Conservation (phyloP, 1,140 invertebrate species). For the Meloidogyne hapla region DNA sequence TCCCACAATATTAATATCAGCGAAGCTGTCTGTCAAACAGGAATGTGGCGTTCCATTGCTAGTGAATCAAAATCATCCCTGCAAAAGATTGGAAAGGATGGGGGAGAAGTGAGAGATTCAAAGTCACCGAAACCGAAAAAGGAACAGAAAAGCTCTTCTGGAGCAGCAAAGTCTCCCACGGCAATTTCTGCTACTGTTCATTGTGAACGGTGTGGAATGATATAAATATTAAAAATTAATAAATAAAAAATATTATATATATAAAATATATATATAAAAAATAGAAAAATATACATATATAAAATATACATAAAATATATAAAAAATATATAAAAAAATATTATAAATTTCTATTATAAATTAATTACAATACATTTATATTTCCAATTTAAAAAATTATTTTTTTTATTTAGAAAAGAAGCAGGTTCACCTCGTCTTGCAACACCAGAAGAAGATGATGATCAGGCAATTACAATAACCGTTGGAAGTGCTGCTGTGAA, state of each 20-base stretch:
- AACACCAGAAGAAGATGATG: slow-evolving; percentile 62
- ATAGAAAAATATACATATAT: no score
- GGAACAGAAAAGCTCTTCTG: background rate
- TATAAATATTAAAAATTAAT: background rate
- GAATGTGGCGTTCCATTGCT: slow-evolving; percentile 90
- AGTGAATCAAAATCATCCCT: slow-evolving; percentile 65
- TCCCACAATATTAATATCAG: slow-evolving; percentile 77
- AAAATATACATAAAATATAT: no score
- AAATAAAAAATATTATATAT: slow-evolving; percentile 5
- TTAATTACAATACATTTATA: no score
- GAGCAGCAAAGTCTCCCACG: no score
- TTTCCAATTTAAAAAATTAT: background rate
- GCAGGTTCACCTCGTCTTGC: slow-evolving; percentile 45
- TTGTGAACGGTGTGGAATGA: slow-evolving; percentile 4
- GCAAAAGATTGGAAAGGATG: slow-evolving; percentile 31
- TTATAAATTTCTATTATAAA: no score
- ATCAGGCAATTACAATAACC: slow-evolving; percentile 63
- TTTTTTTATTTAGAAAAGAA: slow-evolving; percentile 22
- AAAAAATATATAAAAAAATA: no score
- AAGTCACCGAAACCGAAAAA: background rate
- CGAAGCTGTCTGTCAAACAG: slow-evolving; percentile 86
- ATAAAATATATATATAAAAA: no score
- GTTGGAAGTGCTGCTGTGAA: slow-evolving; percentile 23
- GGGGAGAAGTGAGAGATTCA: background rate
- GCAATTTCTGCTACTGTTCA: background rate